These are phyloP conservation scores for Aspidoscelis tigris DNA, from an alignment of 2,113 vertebrate species.

Conservation along the genomic window DNA sequence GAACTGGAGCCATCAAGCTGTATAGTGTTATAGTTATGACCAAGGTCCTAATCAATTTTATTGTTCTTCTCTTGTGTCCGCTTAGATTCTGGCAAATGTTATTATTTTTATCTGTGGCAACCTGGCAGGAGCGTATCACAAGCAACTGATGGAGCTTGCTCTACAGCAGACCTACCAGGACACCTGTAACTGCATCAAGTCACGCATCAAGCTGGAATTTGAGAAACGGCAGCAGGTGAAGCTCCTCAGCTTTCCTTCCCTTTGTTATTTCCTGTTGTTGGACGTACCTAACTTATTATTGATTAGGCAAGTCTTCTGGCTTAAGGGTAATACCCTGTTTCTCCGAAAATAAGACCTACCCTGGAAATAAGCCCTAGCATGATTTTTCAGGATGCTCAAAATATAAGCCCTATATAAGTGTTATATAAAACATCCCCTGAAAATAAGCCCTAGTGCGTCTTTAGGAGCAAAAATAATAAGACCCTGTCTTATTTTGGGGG, in stretches of 20 bases:
- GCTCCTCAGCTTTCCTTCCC: not conserved
- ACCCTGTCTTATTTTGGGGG: too few relatives aligned
- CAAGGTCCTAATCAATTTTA: not conserved
- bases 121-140: conserved; percentile 95
- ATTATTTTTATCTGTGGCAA: conserved; percentile 98
- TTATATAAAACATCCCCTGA: too few relatives aligned
- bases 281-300: not conserved
- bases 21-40: not conserved
- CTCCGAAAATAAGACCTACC: too few relatives aligned
- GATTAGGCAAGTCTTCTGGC: not conserved
- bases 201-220: conserved; percentile 96
- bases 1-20: not conserved
- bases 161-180: conserved; percentile 95
- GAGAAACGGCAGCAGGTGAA: conserved; percentile 96
- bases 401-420: too few relatives aligned
- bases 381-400: too few relatives aligned
- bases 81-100: conserved; percentile 92
- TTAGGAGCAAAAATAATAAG: too few relatives aligned
- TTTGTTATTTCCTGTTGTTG: not conserved
- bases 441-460: too few relatives aligned
- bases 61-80: not conserved
- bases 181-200: conserved; percentile 98
- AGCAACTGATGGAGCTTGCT: conserved; percentile 95
- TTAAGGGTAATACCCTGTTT: too few relatives aligned
- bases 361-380: too few relatives aligned